Conservation (phyloP, 1,140 invertebrate species). For the Caerostris extrusa region DNA sequence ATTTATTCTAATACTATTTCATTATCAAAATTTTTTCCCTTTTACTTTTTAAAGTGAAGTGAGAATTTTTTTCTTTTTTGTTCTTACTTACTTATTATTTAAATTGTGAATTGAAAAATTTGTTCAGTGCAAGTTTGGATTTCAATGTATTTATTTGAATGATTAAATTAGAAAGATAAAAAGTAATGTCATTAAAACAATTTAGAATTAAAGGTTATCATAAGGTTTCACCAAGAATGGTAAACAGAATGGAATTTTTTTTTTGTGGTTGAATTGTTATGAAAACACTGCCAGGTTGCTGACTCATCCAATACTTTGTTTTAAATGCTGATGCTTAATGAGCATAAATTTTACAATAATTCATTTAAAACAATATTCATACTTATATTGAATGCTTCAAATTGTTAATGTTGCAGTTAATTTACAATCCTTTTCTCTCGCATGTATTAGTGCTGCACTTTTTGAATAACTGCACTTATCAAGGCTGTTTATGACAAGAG, state of each 20-base stretch:
- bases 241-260: not conserved
- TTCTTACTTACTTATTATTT: no score
- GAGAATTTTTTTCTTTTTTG: no score
- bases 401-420: not conserved
- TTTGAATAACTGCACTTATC: not conserved
- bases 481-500: not conserved
- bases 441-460: not conserved
- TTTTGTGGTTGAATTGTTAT: not conserved
- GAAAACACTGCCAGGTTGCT: slow-evolving; percentile 66
- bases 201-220: not conserved
- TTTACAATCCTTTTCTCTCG: not conserved
- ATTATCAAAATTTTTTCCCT: no score
- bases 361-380: not conserved
- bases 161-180: no score
- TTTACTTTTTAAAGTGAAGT: no score
- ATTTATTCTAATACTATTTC: no score
- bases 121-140: no score
- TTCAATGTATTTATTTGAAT: no score
- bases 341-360: not conserved
- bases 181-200: no score
- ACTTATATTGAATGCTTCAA: not conserved
- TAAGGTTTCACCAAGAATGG: slow-evolving; percentile 60
- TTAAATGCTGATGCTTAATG: not conserved
- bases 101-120: no score
- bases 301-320: slow-evolving; percentile 32